phyloP scores from a whole-genome alignment of 2,113 vertebrate genomes.

The Corydoras maculifer region DNA sequence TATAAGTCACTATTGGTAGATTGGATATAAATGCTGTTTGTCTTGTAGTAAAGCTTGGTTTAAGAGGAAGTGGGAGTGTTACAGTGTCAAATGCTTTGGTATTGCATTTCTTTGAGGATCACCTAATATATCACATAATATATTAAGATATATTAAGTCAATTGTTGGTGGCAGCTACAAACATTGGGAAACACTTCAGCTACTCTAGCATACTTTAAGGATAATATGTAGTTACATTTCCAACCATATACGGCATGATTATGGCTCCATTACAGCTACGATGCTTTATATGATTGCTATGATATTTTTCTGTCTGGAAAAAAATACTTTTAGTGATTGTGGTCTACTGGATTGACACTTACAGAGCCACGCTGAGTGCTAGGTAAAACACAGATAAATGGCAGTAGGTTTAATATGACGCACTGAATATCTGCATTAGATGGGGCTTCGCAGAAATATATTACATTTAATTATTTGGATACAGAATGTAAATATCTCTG shows the following conservation, averaged over 20 bases:
- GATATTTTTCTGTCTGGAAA: constrained; percentile 11
- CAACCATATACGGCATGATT: constrained; percentile 47
- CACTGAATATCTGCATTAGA: constrained; percentile 10
- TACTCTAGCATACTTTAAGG: constrained; percentile 1
- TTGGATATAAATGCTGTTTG: constrained; percentile 37
- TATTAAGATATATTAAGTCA: constrained; percentile 35
- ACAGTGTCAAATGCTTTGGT: too few species aligned
- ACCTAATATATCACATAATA: constrained; percentile 33
- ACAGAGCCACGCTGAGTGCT: constrained; percentile 3
- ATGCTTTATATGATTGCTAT: constrained; percentile 27
- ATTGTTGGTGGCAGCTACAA: too few species aligned
- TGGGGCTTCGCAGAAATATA: not conserved
- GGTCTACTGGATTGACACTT: constrained; percentile 30
- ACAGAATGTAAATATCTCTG: constrained; percentile 20
- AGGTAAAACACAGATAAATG: constrained; percentile 27
- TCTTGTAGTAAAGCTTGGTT: not conserved
- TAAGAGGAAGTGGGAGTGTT: too few species aligned
- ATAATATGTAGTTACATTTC: constrained; percentile 33
- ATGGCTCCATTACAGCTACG: constrained; percentile 46
- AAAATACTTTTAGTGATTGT: constrained; percentile 24
- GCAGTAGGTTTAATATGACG: constrained; percentile 15
- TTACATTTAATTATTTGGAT: constrained; percentile 19
- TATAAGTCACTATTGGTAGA: constrained; percentile 32
- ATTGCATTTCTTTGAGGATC: too few species aligned
- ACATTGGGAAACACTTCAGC: too few species aligned